Conservation (phyloP, 2,888 invertebrate genomes). For the Nineta flava region DNA sequence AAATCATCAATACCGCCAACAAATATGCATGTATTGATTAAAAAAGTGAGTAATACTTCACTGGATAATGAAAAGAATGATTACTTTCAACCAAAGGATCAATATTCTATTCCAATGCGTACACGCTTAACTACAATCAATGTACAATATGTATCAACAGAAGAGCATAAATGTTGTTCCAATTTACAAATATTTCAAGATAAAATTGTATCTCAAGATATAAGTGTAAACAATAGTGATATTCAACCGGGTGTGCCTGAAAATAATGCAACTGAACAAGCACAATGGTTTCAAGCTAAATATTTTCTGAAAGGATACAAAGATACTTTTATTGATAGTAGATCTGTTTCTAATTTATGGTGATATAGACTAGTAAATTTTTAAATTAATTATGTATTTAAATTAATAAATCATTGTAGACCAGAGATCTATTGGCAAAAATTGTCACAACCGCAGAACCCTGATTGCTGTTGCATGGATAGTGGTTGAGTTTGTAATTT, state of each 20-base stretch:
- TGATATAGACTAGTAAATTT: conserved; percentile 8
- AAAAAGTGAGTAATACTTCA: conserved; percentile 23
- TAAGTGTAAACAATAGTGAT: not conserved
- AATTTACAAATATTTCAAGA: conserved; percentile 20
- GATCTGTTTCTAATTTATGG: conserved; percentile 37
- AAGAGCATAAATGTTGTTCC: conserved; percentile 19
- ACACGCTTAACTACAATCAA: conserved; percentile 25
- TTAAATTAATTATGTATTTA: too few relatives aligned
- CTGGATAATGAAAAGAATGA: conserved; percentile 19
- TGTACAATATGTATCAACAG: conserved; percentile 21
- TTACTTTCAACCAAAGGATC: conserved; percentile 26
- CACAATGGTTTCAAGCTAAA: conserved; percentile 36
- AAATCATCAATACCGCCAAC: conserved; percentile 29
- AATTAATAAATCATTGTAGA: too few relatives aligned
- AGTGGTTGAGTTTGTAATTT: too few relatives aligned
- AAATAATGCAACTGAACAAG: conserved; percentile 26
- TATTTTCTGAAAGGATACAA: conserved; percentile 40
- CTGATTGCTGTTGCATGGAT: too few relatives aligned
- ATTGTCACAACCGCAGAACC: too few relatives aligned
- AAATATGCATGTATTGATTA: conserved; percentile 34
- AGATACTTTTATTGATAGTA: conserved; percentile 37
- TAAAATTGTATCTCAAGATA: conserved; percentile 2
- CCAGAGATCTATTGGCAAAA: too few relatives aligned
- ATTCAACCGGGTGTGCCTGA: conserved; percentile 19
- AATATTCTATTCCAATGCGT: conserved; percentile 27